Evolutionary conservation across 2,113 vertebrate species (phyloP), one percentile per base, ranked within the genome.

Genomic region (Rhynchomys soricoides): DNA sequence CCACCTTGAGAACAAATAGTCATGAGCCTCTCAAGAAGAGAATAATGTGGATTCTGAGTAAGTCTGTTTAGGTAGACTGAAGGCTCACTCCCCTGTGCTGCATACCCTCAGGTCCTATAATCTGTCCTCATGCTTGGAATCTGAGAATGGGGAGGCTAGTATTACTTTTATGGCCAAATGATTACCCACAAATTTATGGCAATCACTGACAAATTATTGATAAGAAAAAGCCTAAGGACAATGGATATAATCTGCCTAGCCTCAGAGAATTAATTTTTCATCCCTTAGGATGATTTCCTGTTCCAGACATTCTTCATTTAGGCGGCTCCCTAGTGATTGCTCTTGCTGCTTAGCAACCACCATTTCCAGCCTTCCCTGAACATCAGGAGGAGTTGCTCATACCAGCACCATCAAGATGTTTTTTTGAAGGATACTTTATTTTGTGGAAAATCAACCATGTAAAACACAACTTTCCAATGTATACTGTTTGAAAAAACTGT

Each of bases 341-440:
- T 43, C 79, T 89, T 74, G 96, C 95, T 98, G 95, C 97, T 93
- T 97, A 98, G 97, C 97, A 97, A 98, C 97, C 45, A 8, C 13
- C 62, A 70, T 87, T 70, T 95, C 92, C 57, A 94, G 24, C 77
- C 79, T 94, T 90, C 71, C 78, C 37, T 15, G 48, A 62, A 86
- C 43, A 48, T 45, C 0, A 0, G 57, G 55, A 86, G 77, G 37
- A 82, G 40, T 37, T 75, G 77, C 70, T 96, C 88, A 62, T 57
- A 90, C 75, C 66, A 78, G 50, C 22, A 22, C 68, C 24, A 92
- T 89, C 43, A 37, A 29, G n/a, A 64, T 16, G 24, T 86, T 78
- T 82, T 92, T 92, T 31, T 89, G 48, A 45, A 89, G n/a, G 74
- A 17, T 55, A 89, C 19, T 43, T 93, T 31, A 37, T 95, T 96